Evolutionary conservation across 92 coral and sea anemone species (phyloP), one percentile per base, ranked within the genome.

Genomic region (Zoanthus gigantus): DNA sequence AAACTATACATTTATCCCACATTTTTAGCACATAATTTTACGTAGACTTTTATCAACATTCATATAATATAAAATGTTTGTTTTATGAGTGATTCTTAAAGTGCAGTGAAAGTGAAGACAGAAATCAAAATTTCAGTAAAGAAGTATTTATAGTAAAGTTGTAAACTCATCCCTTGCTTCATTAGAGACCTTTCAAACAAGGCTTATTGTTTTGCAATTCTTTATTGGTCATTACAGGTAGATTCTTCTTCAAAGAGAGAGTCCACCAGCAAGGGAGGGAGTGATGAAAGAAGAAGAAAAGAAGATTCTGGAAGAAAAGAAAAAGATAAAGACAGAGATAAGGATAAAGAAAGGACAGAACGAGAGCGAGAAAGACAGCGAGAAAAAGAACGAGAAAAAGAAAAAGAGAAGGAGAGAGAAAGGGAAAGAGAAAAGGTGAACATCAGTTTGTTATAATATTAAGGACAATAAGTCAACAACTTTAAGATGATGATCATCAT

Each of bases 251-350:
- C 79, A 79, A 85, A 87, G 32, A 81, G 53, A 28, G 85, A 81
- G 56, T 28, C 85, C 14, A 44, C 85, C 3, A 65, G 85, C 28
- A 90, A 92, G 85, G 91, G 91, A 23, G 90, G 88, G 76, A 88
- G 87, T 65, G 91, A 87, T 15, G 98, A 94, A 30, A 89, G 81
- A 84, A 92, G 91, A 79, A 91, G 88, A 37, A 94, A 93, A 72
- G 97, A 94, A 15, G 89, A 89, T 52, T 74, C 91, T 66, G 86
- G 69, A 15, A 34, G 17, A 34, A 77, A 79, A 88, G 80, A 92
- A 47, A 93, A 94, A 29, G 87, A 91, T 73, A 68, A 88, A 12
- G 89, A 89, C 61, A 77, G 86, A 71, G 85, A 52, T 77, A 90
- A 18, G 73, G 88, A 66, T 47, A 88, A 29, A 61, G 77, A 66